These are phyloP conservation scores for Equus przewalskii DNA, from an alignment of 2,113 vertebrate genomes.

Conservation along the genomic window DNA sequence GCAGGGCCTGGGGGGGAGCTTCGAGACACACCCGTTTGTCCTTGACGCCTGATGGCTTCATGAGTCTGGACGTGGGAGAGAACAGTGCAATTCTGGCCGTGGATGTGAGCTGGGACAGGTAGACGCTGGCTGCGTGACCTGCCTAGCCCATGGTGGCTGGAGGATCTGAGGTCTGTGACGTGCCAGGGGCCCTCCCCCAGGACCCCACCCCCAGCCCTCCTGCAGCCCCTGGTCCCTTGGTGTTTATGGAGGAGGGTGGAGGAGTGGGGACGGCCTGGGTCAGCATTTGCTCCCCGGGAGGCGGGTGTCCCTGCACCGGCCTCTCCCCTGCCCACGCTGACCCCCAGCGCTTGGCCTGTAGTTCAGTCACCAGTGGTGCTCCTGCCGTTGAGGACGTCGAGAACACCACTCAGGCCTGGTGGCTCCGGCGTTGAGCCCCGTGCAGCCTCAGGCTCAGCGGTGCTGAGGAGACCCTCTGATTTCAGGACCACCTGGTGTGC, in stretches of 20 bases:
- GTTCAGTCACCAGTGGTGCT: background rate
- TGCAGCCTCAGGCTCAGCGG: background rate
- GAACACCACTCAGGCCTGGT: too few species aligned
- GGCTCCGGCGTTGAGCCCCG: accelerated
- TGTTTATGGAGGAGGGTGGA: background rate
- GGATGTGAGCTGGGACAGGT: accelerated
- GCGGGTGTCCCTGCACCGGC: too few species aligned
- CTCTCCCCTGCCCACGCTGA: accelerated
- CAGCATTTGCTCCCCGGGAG: background rate
- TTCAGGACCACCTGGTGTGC: slow-evolving; percentile 97
- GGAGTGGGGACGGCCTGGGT: background rate
- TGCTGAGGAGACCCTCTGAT: slow-evolving; percentile 46
- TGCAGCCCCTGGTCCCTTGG: too few species aligned
- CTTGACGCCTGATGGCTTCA: accelerated
- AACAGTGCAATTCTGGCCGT: accelerated
- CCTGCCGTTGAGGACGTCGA: background rate
- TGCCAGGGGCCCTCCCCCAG: background rate
- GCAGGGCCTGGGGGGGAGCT: background rate
- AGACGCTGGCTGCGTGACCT: background rate
- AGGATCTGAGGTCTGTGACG: background rate
- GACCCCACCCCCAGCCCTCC: background rate
- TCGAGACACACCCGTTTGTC: accelerated
- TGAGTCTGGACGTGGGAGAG: accelerated
- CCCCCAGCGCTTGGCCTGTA: background rate
- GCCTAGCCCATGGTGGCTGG: background rate